Evolutionary conservation across 2,888 invertebrate species (phyloP).

Genomic region (Prosopocoilus inquinatus): DNA sequence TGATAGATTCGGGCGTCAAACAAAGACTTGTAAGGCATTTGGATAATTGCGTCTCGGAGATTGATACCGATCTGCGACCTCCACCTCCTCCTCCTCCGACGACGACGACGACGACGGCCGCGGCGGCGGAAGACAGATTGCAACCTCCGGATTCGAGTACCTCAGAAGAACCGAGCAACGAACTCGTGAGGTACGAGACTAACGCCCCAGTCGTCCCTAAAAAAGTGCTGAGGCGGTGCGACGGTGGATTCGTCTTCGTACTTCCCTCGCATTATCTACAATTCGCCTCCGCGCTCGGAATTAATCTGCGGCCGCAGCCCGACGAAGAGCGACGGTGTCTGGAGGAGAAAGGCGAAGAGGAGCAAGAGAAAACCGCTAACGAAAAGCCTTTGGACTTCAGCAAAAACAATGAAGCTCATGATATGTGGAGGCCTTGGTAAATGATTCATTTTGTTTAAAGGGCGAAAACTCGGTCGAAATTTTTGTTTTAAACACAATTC

Average conservation of each 20-base stretch:
- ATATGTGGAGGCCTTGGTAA: conserved; percentile 59
- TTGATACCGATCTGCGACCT: conserved; percentile 55
- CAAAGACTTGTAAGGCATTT: conserved; percentile 60
- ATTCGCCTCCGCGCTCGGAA: conserved; percentile 54
- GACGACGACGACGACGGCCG: conserved; percentile 7
- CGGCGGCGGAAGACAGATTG: conserved; percentile 34
- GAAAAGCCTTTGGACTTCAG: conserved; percentile 56
- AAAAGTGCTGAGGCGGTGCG: conserved; percentile 57
- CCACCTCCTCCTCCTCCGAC: not conserved
- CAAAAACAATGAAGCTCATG: conserved; percentile 49
- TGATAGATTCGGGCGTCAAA: conserved; percentile 58
- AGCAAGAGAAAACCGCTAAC: conserved; percentile 26
- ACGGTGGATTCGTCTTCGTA: conserved; percentile 61
- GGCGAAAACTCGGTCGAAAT: no score
- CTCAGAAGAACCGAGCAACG: conserved; percentile 44
- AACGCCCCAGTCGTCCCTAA: conserved; percentile 8
- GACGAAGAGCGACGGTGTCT: conserved; percentile 17
- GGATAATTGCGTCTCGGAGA: conserved; percentile 61
- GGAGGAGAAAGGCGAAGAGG: conserved; percentile 26
- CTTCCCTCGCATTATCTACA: conserved; percentile 63
- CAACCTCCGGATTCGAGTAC: conserved; percentile 51
- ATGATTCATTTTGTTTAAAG: not conserved
- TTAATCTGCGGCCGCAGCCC: conserved; percentile 44
- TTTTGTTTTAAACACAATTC: no score
- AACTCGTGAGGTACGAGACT: conserved; percentile 35